Conservation (phyloP, 2,113 vertebrate species). For the Thomomys bottae region DNA sequence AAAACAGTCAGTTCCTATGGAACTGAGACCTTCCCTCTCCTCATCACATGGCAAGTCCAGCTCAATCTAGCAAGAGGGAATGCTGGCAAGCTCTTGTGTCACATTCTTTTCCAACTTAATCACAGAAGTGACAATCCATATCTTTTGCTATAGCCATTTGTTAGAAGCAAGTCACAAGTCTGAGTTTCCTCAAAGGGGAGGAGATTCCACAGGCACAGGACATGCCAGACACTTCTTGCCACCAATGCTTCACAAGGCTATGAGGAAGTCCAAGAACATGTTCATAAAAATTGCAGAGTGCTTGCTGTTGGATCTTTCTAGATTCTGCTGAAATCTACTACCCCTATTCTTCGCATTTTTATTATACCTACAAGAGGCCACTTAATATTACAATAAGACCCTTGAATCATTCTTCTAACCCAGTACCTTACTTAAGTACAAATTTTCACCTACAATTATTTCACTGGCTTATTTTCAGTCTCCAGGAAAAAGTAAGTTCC, state of each 20-base stretch:
- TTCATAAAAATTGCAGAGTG: background rate
- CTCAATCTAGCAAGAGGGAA: background rate
- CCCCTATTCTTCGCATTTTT: background rate
- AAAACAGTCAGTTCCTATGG: background rate
- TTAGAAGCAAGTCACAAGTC: background rate
- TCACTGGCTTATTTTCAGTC: background rate
- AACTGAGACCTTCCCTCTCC: background rate
- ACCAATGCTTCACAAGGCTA: background rate
- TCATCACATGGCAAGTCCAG: background rate
- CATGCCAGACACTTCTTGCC: background rate
- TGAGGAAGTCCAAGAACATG: background rate
- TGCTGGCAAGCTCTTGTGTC: background rate
- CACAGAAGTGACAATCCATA: background rate
- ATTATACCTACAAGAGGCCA: background rate
- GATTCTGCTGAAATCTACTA: background rate
- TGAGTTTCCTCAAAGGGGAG: background rate
- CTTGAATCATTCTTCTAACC: background rate
- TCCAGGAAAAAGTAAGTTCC: background rate
- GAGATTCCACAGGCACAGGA: background rate
- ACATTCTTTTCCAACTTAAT: background rate
- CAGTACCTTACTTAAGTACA: background rate
- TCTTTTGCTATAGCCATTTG: background rate
- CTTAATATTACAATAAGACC: background rate
- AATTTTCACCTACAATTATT: background rate
- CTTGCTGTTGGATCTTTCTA: background rate